A percentile compares a stretch with the other conserved stretches of the same genome.
phyloP scores from a whole-genome alignment of 2,888 invertebrate genomes.

The Andrena haemorrhoa region DNA sequence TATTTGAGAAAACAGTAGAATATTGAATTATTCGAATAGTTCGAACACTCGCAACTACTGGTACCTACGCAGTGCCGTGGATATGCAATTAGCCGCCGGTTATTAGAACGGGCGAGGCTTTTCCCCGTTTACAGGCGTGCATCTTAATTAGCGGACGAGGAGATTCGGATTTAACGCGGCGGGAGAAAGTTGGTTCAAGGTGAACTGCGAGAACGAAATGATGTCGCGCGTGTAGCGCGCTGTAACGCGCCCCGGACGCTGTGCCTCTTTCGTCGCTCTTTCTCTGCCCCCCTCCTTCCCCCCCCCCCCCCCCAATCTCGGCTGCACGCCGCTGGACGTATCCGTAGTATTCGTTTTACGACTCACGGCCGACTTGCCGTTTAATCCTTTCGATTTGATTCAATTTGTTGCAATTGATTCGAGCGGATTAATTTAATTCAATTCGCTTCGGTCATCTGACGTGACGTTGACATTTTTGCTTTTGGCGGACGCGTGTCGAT shows the following conservation, averaged over 20 bases:
- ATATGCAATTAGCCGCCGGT: constrained; percentile 25
- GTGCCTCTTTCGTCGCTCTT: constrained; percentile 7
- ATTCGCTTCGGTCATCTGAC: neutral
- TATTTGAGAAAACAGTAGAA: too few relatives aligned
- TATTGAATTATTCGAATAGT: too few relatives aligned
- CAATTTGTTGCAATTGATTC: neutral
- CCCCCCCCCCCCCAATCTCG: neutral
- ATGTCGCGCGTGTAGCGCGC: constrained; percentile 26
- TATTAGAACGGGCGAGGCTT: constrained; percentile 5
- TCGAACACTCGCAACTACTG: too few relatives aligned
- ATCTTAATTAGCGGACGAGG: constrained; percentile 36
- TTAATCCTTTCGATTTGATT: constrained; percentile 8
- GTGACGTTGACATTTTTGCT: constrained; percentile 5
- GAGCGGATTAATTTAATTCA: neutral
- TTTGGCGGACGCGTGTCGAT: constrained; percentile 39
- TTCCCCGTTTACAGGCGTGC: constrained; percentile 17
- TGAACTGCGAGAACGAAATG: constrained; percentile 42
- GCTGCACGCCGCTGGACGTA: too few relatives aligned
- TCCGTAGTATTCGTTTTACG: neutral
- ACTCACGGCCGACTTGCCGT: neutral
- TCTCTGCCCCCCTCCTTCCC: neutral
- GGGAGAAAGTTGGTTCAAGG: constrained; percentile 59
- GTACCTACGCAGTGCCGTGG: neutral
- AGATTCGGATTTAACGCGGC: constrained; percentile 34
- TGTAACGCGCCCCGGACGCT: neutral